Percentiles rank a stretch among this genome's conserved stretches.
Evolutionary conservation across 2,797 vertebrate species (phyloP).

Genomic region (Eulemur mongoz): DNA sequence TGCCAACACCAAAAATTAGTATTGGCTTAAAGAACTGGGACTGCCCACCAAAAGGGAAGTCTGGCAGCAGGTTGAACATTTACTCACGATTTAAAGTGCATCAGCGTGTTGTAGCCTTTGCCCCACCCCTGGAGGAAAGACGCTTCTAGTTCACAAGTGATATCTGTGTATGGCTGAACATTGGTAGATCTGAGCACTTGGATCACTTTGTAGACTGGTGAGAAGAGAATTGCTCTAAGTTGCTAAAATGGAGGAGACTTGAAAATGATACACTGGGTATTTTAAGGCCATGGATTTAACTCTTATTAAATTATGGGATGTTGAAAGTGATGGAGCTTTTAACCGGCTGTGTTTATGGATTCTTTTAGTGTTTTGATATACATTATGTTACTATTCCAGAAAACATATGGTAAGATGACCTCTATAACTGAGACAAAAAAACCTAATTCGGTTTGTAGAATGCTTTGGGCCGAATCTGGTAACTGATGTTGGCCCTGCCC

Average conservation of each 20-base stretch:
- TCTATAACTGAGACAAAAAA: background rate
- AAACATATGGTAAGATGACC: background rate
- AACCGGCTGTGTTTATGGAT: background rate
- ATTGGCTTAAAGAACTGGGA: background rate
- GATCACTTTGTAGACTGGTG: background rate
- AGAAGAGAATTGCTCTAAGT: background rate
- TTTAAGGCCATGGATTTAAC: background rate
- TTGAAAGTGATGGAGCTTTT: background rate
- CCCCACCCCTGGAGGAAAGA: background rate
- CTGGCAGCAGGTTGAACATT: background rate
- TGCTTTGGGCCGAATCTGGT: background rate
- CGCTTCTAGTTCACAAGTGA: background rate
- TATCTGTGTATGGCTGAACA: background rate
- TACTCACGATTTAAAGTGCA: background rate
- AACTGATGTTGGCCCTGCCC: background rate
- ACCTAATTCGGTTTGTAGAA: background rate
- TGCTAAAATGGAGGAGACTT: background rate
- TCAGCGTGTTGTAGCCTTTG: background rate
- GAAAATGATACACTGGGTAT: background rate
- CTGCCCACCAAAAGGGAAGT: background rate
- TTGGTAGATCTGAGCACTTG: background rate
- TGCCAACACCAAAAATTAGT: background rate
- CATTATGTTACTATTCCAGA: background rate
- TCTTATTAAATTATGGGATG: background rate
- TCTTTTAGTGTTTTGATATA: background rate